Conservation (phyloP, 2,797 vertebrate genomes). For the Carapus acus region DNA sequence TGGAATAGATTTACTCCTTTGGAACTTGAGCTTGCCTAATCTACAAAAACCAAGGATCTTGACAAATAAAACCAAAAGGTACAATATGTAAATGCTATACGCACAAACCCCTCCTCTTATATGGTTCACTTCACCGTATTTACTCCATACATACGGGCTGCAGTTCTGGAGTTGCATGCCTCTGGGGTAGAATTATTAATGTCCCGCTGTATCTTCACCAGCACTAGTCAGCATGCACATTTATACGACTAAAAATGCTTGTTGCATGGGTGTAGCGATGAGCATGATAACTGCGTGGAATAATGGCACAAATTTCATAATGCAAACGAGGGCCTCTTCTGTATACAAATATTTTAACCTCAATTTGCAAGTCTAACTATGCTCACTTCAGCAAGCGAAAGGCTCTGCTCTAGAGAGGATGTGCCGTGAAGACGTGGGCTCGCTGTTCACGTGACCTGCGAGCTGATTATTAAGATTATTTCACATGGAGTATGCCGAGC, state of each 20-base stretch:
- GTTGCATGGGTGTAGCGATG: slow-evolving; percentile 22
- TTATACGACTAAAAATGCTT: slow-evolving; percentile 34
- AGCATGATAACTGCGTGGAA: slow-evolving; percentile 51
- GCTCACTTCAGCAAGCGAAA: too few relatives aligned
- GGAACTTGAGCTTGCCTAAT: slow-evolving; percentile 9
- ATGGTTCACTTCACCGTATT: slow-evolving; percentile 46
- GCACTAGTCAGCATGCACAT: slow-evolving; percentile 26
- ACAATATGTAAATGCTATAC: slow-evolving; percentile 38
- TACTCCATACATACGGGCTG: slow-evolving; percentile 36
- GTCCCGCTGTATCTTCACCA: slow-evolving; percentile 39
- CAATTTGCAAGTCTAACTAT: too few relatives aligned
- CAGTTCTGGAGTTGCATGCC: slow-evolving; percentile 37
- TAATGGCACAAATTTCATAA: slow-evolving; percentile 50
- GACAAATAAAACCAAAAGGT: slow-evolving; percentile 30
- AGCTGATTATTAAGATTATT: slow-evolving; percentile 5
- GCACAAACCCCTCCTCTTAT: slow-evolving; percentile 33
- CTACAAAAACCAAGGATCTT: slow-evolving; percentile 27
- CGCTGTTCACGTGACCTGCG: neutral
- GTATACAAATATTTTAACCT: slow-evolving; percentile 21
- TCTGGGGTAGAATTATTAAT: slow-evolving; percentile 55
- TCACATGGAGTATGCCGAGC: too few relatives aligned
- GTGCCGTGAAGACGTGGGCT: slow-evolving; percentile 7
- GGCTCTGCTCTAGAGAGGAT: too few relatives aligned
- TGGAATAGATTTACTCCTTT: too few relatives aligned
- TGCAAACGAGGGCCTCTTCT: slow-evolving; percentile 29